Conservation (phyloP, 2,888 invertebrate genomes). For the Apodemia hepburni region DNA sequence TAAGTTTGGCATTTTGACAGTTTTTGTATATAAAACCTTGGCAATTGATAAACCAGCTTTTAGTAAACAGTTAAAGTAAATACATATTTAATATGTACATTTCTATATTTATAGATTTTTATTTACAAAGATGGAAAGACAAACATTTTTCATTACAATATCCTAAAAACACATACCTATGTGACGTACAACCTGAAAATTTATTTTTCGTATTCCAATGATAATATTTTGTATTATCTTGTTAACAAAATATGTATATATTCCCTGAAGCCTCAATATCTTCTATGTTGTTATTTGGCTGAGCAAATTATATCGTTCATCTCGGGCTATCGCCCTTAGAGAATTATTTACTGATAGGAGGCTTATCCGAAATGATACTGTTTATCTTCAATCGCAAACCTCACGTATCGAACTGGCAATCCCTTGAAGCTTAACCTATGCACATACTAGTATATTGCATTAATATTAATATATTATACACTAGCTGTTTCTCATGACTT, state of each 20-base stretch:
- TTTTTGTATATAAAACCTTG: no score
- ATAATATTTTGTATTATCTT: neutral
- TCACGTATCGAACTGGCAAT: neutral
- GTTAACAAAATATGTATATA: neutral
- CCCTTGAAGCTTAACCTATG: neutral
- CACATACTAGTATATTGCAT: no score
- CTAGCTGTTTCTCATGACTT: no score
- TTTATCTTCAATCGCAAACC: constrained; percentile 7
- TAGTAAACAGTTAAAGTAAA: no score
- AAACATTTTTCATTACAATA: neutral
- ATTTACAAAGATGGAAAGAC: no score
- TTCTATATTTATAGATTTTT: no score
- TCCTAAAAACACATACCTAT: neutral
- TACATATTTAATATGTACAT: no score
- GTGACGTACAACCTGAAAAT: neutral
- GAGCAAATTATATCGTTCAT: neutral
- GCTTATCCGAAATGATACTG: neutral
- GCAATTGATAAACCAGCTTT: no score
- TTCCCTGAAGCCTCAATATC: neutral
- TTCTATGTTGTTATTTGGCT: neutral
- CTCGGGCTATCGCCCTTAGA: neutral
- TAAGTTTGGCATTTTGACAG: no score
- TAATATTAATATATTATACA: no score
- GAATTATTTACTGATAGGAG: constrained; percentile 8
- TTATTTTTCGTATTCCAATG: neutral